These are phyloP conservation scores for Pachycephus smyrnensis DNA, from an alignment of 2,888 invertebrate genomes.

Conservation along the genomic window DNA sequence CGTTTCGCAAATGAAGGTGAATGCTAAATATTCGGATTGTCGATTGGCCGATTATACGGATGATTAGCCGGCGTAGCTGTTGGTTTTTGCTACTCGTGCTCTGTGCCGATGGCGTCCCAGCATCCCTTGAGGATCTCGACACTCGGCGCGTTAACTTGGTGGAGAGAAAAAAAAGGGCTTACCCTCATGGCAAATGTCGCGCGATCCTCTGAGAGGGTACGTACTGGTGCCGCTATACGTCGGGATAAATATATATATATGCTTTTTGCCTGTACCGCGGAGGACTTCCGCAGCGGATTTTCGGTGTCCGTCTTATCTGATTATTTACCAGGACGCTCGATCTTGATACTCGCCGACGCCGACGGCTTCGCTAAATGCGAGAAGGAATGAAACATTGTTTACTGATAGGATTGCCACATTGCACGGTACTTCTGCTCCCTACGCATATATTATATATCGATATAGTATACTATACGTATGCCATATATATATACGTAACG, in stretches of 20 bases:
- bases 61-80: slow-evolving; percentile 27
- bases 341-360: slow-evolving; percentile 45
- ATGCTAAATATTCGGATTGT: slow-evolving; percentile 32
- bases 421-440: slow-evolving; percentile 5
- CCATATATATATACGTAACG: no score
- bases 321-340: slow-evolving; percentile 47
- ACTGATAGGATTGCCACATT: slow-evolving; percentile 31
- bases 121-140: no score
- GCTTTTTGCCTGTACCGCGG: slow-evolving; percentile 7
- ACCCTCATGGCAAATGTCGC: no score
- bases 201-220: no score
- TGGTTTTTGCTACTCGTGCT: background rate
- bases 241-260: no score
- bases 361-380: slow-evolving; percentile 37
- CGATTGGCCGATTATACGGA: slow-evolving; percentile 6
- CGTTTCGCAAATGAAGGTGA: slow-evolving; percentile 45
- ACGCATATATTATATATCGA: slow-evolving; percentile 26
- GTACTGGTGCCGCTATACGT: no score
- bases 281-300: slow-evolving; percentile 34
- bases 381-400: slow-evolving; percentile 47
- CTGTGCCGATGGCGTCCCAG: no score
- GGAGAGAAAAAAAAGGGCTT: no score
- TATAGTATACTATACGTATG: no score
- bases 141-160: no score
- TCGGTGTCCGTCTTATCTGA: slow-evolving; percentile 39